phyloP scores from a whole-genome alignment of 53 echinoderm and acorn worm genomes.

The Paracentrotus lividus region DNA sequence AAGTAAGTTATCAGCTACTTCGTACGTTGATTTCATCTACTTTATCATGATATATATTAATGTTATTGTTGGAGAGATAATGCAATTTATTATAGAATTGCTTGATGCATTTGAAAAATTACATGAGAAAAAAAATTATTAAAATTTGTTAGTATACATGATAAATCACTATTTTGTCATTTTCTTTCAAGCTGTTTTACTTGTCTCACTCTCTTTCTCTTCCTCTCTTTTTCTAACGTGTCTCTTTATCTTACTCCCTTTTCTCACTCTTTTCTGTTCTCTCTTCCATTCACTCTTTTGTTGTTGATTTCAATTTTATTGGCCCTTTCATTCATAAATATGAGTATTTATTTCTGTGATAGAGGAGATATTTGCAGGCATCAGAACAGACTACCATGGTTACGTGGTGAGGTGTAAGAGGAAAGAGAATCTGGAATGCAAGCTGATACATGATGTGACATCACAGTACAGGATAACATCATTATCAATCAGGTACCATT shows the following conservation, averaged over 20 bases:
- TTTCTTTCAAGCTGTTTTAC: not conserved
- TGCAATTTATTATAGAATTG: not conserved
- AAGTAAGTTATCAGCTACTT: conserved; percentile 32
- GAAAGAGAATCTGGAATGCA: not conserved
- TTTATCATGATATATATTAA: no score
- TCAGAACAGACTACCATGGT: conserved; percentile 52
- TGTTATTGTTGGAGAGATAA: no score
- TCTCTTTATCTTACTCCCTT: not conserved
- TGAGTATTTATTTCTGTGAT: not conserved
- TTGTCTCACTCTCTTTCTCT: not conserved
- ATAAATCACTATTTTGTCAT: not conserved
- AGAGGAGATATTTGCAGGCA: conserved; percentile 23
- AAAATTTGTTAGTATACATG: no score
- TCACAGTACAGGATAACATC: conserved; percentile 44
- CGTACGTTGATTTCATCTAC: no score
- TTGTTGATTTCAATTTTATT: not conserved
- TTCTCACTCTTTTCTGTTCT: not conserved
- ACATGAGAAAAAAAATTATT: no score
- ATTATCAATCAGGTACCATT: conserved; percentile 19
- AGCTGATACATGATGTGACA: conserved; percentile 30
- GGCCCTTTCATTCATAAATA: not conserved
- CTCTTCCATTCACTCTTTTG: not conserved
- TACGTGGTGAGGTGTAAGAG: conserved; percentile 8
- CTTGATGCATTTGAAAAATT: no score
- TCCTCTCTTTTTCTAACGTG: not conserved